Evolutionary conservation across 2,797 vertebrate species (phyloP), one percentile per base, ranked within the genome.

Genomic region (Potorous gilbertii): DNA sequence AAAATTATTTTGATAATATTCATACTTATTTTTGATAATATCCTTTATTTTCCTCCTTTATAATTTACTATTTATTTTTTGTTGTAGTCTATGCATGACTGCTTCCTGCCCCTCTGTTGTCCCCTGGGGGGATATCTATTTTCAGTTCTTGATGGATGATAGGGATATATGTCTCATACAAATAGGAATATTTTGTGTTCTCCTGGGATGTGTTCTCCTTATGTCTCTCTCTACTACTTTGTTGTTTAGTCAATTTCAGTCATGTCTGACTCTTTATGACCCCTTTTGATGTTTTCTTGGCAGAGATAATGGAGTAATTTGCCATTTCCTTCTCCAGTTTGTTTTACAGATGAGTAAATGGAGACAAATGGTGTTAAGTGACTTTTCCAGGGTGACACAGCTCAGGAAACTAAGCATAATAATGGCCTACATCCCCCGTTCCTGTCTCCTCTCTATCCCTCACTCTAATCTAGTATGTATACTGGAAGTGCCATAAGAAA

Each of bases 71-170:
- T 11, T 81, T 46, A 31, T 46, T n/a, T 81, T 81, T 21, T 46
- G 40, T 46, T 46, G 74, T 0, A 27, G 40, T 40, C 40, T 81
- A 10, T 24, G 74, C 40, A 24, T 0, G 3, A 40, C 21, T 81
- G 21, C 21, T 10, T 46, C 18, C 0, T 90, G 9, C 52, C n/a
- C 40, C 91, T 91, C 93, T n/a, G 92, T 56, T 56, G 34, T 93
- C 93, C 95, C 66, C 81, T 92, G 94, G 46, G 29, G 91, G 54
- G 62, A 54, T 95, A 40, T 56, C 74, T 66, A 92, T 81, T 18
- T 66, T 90, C 81, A 18, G 91, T 21, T 5, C 11, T 50, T 50
- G 56, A 59, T 56, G 92, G 31, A 94, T 62, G 34, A 91, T 56
- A 91, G 54, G 56, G 12, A 57, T 66, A 92, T 4, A 46, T 40